A percentile compares a stretch with the other conserved stretches of the same genome.
These are phyloP conservation scores for Trematomus bernacchii DNA, from an alignment of 2,797 vertebrate species.

Conservation along the genomic window DNA sequence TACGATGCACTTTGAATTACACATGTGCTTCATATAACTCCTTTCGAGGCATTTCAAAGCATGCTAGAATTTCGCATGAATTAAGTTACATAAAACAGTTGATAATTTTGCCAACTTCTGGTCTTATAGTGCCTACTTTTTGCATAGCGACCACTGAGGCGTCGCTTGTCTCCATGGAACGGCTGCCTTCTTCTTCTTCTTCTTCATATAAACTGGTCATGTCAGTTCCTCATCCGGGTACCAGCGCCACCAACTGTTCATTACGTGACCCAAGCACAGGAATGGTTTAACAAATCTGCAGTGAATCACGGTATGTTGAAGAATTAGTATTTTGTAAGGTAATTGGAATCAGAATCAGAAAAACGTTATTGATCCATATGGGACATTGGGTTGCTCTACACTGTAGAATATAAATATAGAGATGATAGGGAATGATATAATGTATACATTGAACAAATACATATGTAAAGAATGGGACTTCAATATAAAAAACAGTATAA, in stretches of 20 bases:
- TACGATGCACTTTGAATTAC: no score
- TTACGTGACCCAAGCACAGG: no score
- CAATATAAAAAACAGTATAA: no score
- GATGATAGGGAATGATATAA: no score
- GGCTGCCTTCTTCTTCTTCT: rapidly evolving
- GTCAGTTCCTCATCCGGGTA: not conserved
- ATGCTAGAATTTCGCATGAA: not conserved
- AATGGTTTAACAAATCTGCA: no score
- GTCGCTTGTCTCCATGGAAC: conserved; percentile 59
- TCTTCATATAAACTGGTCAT: not conserved
- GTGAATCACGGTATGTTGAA: not conserved
- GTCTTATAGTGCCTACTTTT: rapidly evolving
- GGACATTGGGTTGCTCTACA: no score
- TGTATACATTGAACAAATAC: no score
- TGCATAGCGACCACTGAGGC: not conserved
- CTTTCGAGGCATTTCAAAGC: not conserved
- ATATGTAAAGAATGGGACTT: no score
- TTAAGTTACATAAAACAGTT: not conserved
- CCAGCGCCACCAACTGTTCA: conserved; percentile 4
- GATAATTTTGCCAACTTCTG: not conserved
- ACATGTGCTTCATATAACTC: no score
- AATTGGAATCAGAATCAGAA: not conserved
- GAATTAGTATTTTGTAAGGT: not conserved
- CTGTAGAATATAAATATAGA: no score
- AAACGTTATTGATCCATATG: no score